Percentiles rank a stretch among this genome's conserved stretches.
phyloP scores from a whole-genome alignment of 2,113 vertebrate species.

The Thalassarche chlororhynchos region DNA sequence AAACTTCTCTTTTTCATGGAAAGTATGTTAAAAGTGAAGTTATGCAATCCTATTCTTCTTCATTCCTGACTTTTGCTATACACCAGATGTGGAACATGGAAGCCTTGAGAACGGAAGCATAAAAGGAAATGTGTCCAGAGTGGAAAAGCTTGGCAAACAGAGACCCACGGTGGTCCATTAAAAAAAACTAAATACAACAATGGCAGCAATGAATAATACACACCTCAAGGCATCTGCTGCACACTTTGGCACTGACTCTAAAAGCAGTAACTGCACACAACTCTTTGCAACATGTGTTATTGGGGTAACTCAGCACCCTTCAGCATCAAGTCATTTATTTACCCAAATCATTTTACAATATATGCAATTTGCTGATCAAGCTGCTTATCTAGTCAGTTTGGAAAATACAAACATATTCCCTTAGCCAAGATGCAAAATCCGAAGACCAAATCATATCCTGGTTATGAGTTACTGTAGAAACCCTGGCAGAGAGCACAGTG shows the following conservation, averaged over 20 bases:
- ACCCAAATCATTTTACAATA: not conserved
- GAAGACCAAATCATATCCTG: not conserved
- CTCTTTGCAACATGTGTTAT: accelerated
- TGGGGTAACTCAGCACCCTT: not conserved
- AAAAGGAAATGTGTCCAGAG: not conserved
- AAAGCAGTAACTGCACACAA: not conserved
- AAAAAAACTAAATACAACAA: not conserved
- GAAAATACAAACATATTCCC: not conserved
- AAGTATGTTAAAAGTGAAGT: not conserved
- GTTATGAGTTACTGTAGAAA: not conserved
- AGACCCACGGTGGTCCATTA: not conserved
- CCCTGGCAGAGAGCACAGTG: not conserved
- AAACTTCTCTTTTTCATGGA: not conserved
- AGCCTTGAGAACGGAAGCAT: not conserved
- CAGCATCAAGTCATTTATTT: not conserved
- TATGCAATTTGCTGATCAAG: not conserved
- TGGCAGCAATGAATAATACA: not conserved
- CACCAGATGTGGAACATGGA: not conserved
- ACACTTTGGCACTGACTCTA: not conserved
- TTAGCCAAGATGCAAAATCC: not conserved
- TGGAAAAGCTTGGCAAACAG: not conserved
- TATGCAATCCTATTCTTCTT: not conserved
- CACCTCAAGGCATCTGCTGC: not conserved
- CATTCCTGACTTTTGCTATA: not conserved
- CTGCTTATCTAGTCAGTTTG: not conserved